These are phyloP conservation scores for Coelinius sp. DNA, from an alignment of 2,888 invertebrate genomes.

Conservation along the genomic window DNA sequence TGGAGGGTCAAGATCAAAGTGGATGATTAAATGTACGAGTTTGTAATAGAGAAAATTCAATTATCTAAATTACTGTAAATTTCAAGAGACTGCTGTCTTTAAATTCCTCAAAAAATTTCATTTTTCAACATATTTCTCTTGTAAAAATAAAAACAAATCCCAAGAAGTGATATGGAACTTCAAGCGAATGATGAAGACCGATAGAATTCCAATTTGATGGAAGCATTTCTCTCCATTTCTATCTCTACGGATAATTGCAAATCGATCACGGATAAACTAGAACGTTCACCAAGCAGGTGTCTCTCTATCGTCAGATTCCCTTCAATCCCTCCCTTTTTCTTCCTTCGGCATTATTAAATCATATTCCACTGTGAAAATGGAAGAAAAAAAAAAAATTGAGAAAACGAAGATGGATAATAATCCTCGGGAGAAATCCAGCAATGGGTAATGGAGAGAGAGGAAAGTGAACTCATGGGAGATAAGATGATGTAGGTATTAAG, in stretches of 20 bases:
- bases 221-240: constrained; percentile 28
- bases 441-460: constrained; percentile 49
- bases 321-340: constrained; percentile 25
- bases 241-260: constrained; percentile 17
- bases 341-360: constrained; percentile 58
- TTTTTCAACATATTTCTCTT: constrained; percentile 21
- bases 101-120: too few species aligned
- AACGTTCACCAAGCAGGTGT: constrained; percentile 11
- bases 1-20: constrained; percentile 37
- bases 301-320: constrained; percentile 18
- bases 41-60: not conserved
- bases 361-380: constrained; percentile 57
- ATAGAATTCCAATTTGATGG: constrained; percentile 58
- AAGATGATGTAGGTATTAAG: constrained; percentile 52
- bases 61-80: not conserved
- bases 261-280: not conserved
- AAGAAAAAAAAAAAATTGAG: constrained; percentile 27
- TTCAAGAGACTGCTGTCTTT: not conserved
- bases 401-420: constrained; percentile 55
- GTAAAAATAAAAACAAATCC: constrained; percentile 34
- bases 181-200: constrained; percentile 55
- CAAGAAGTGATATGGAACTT: constrained; percentile 42
- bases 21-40: constrained; percentile 11
- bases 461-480: constrained; percentile 44
- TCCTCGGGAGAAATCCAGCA: constrained; percentile 53